Evolutionary conservation across 2,797 vertebrate species (phyloP).

Genomic region (Fringilla coelebs): DNA sequence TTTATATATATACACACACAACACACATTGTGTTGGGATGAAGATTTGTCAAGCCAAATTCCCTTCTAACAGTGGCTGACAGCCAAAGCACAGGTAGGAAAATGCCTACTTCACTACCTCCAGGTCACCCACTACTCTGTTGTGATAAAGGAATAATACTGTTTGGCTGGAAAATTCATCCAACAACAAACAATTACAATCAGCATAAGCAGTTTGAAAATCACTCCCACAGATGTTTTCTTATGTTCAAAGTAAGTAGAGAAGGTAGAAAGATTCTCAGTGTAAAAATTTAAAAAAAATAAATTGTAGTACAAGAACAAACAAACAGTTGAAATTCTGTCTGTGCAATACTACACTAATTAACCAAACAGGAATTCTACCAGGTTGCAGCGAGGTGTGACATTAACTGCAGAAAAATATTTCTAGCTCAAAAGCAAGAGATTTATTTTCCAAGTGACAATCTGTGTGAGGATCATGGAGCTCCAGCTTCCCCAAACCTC

Average conservation of each 20-base stretch:
- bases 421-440: neutral
- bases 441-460: neutral
- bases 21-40: neutral
- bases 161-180: neutral
- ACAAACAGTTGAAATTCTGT: neutral
- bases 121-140: neutral
- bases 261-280: neutral
- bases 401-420: neutral
- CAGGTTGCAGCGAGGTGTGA: neutral
- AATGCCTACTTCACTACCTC: neutral
- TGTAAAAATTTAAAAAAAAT: neutral
- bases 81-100: neutral
- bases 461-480: neutral
- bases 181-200: neutral
- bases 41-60: neutral
- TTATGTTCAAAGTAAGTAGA: neutral
- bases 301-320: neutral
- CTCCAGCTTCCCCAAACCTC: neutral
- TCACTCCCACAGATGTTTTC: neutral
- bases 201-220: neutral
- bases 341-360: neutral
- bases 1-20: rapidly evolving
- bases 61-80: neutral
- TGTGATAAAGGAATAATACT: neutral
- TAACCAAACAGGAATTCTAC: neutral